phyloP scores from a whole-genome alignment of 1,140 invertebrate genomes.

The Myzus persicae region DNA sequence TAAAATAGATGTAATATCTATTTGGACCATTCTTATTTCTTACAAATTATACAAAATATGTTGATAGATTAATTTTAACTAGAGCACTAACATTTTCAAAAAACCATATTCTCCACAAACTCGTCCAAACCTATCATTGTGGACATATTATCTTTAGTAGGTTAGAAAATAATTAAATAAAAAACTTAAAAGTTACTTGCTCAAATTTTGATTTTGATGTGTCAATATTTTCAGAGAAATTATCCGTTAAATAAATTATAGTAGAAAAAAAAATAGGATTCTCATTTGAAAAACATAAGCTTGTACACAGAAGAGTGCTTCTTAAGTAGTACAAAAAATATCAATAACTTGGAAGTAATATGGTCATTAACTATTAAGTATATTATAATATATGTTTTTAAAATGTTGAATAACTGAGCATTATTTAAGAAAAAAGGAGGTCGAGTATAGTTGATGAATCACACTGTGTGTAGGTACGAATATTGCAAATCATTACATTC shows the following conservation, averaged over 20 bases:
- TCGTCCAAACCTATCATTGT: not conserved
- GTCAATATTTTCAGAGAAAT: no score
- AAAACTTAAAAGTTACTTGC: not conserved
- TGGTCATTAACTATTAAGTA: not conserved
- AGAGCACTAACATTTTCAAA: not conserved
- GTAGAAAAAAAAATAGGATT: not conserved
- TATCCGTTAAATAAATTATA: no score
- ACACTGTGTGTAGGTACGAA: not conserved
- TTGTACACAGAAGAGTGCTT: not conserved
- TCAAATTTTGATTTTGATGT: no score
- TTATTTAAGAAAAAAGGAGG: not conserved
- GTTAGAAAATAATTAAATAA: not conserved
- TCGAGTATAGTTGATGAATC: not conserved
- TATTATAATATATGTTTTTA: no score
- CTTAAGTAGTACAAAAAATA: not conserved
- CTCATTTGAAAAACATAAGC: not conserved
- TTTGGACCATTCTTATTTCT: not conserved
- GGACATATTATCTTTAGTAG: not conserved
- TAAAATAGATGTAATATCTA: not conserved
- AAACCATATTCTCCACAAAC: not conserved
- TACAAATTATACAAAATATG: not conserved
- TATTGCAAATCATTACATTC: slow-evolving; percentile 65
- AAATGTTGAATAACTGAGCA: not conserved
- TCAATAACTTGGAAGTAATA: not conserved
- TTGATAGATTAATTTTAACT: not conserved